These are phyloP conservation scores for Phyllotreta striolata DNA, from an alignment of 2,888 invertebrate species.

Conservation along the genomic window DNA sequence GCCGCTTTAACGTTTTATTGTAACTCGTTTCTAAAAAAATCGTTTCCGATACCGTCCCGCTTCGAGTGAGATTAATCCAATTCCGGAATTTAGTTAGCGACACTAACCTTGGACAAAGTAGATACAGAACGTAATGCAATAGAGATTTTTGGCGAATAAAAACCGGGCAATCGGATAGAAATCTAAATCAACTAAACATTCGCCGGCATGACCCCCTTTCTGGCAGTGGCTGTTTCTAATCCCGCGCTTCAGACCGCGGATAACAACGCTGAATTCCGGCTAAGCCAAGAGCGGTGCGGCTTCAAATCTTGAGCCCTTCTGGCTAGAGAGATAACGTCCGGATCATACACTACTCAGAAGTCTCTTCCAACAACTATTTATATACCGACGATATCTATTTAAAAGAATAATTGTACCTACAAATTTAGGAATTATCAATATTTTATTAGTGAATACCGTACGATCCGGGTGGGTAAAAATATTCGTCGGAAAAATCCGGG, in stretches of 20 bases:
- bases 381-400: conserved; percentile 44
- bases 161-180: conserved; percentile 24
- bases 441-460: too few relatives aligned
- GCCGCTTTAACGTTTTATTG: neutral
- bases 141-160: conserved; percentile 22
- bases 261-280: conserved; percentile 47
- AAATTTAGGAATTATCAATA: too few relatives aligned
- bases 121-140: too few relatives aligned
- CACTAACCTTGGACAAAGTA: too few relatives aligned
- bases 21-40: too few relatives aligned
- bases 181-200: conserved; percentile 29
- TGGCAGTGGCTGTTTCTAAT: conserved; percentile 38
- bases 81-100: too few relatives aligned
- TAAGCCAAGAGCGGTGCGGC: conserved; percentile 43
- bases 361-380: conserved; percentile 50
- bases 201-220: conserved; percentile 30
- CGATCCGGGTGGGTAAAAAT: neutral
- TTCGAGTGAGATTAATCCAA: too few relatives aligned
- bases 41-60: too few relatives aligned
- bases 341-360: conserved; percentile 45
- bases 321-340: conserved; percentile 48
- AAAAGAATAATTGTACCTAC: conserved; percentile 15
- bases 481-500: conserved; percentile 6
- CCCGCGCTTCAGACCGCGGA: conserved; percentile 43
- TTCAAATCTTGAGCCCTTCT: conserved; percentile 43